Conservation (phyloP, 2,113 vertebrate species). For the Channa argus region DNA sequence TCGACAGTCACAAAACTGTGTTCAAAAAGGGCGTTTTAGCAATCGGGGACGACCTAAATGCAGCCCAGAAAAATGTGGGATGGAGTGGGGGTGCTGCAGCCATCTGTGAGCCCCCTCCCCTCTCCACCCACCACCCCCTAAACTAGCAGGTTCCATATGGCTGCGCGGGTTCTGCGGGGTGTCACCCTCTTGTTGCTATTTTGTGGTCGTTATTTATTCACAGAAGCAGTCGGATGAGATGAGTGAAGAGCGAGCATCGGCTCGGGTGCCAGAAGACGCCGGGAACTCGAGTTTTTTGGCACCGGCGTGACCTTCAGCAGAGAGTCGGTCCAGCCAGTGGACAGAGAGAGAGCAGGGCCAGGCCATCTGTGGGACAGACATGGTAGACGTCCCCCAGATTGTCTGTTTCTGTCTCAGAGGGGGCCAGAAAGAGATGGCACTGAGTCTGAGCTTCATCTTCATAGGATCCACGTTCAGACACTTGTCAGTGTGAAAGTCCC, state of each 20-base stretch:
- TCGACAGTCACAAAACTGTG: slow-evolving; percentile 50
- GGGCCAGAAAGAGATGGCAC: slow-evolving; percentile 45
- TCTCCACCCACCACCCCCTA: slow-evolving; percentile 19
- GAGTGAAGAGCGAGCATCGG: slow-evolving; percentile 9
- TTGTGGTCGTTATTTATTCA: slow-evolving; percentile 83
- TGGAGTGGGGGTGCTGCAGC: slow-evolving; percentile 44
- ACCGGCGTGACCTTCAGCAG: slow-evolving; percentile 21
- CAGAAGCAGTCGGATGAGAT: slow-evolving; percentile 56
- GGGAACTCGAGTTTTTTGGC: slow-evolving; percentile 37
- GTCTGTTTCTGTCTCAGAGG: slow-evolving; percentile 32
- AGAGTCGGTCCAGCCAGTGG: slow-evolving; percentile 45
- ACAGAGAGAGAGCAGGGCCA: slow-evolving; percentile 49
- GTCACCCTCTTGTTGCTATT: slow-evolving; percentile 70
- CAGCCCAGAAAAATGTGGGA: slow-evolving; percentile 44
- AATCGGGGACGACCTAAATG: slow-evolving; percentile 46
- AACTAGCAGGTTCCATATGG: slow-evolving; percentile 76
- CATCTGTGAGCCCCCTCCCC: slow-evolving; percentile 71
- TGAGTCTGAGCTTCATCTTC: not conserved
- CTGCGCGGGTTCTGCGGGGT: slow-evolving; percentile 46
- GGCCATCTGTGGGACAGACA: slow-evolving; percentile 79
- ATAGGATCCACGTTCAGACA: slow-evolving; percentile 9
- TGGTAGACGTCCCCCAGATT: slow-evolving; percentile 53
- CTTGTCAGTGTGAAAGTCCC: not conserved
- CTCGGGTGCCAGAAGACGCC: slow-evolving; percentile 48
- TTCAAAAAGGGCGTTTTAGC: slow-evolving; percentile 8